Evolutionary conservation across 2,888 invertebrate species (phyloP), one percentile per base, ranked within the genome.

Genomic region (Nebria salina): DNA sequence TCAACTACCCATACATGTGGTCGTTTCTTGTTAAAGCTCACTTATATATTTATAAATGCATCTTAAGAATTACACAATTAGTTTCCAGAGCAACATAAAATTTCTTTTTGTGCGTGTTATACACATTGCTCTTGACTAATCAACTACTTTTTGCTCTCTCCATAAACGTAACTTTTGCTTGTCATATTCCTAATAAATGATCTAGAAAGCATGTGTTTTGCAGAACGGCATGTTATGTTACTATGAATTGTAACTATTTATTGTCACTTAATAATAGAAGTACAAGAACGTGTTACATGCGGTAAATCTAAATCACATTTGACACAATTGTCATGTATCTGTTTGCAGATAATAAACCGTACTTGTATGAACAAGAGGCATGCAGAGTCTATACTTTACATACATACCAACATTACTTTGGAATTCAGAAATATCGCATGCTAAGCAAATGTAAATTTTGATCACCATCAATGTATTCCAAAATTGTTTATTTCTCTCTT

Each of bases 291-390:
- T 78, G 72, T 65, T 54, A 75, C 64, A 34, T 42, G 78, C 70
- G 72, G 78, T 78, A 78, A 78, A 73, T 78, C 73, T 73, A 73
- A 78, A 78, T 78, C 78, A 78, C 73, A 72, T 73, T 78, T 78
- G 78, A 78, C 78, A 78, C 78, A 72, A 78, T 78, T 73, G 78
- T 78, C 78, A 73, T 78, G 78, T 78, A 73, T 20, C 78, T 65
- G 72, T 78, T 65, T 65, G 4, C 65, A 78, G 73, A 78, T 78
- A 78, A 78, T 78, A 78, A 78, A 78, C 41, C 65, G 65, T 78
- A 78, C 65, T 78, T 54, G 73, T 78, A 72, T 72, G 65, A 72
- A 78, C 76, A 76, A 66, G 66, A 66, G 73, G 26, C 70, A 70
- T 72, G 73, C 65, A 73, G 73, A 72, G 78, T 73, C 41, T 65